Conservation (phyloP, 2,888 invertebrate species). For the Druceiella hillmani region DNA sequence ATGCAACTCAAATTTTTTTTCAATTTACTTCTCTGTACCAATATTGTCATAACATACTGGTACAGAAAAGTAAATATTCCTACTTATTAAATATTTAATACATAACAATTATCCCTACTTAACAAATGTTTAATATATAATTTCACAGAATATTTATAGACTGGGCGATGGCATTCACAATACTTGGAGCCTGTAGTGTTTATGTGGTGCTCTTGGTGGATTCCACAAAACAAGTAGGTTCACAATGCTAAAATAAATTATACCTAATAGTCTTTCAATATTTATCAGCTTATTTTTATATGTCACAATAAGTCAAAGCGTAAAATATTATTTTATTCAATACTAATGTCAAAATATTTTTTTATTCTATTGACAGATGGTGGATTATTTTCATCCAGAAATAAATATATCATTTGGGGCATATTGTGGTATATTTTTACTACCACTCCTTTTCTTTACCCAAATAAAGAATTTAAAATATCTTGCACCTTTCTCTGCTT, state of each 20-base stretch:
- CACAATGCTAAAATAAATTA: conserved; percentile 11
- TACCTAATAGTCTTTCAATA: background rate
- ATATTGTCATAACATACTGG: no score
- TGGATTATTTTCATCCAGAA: conserved; percentile 29
- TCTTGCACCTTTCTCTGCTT: conserved; percentile 82
- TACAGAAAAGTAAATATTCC: no score
- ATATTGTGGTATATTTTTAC: conserved; percentile 40
- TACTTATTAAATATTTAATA: no score
- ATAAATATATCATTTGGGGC: conserved; percentile 30
- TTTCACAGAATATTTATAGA: conserved; percentile 64
- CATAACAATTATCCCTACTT: no score
- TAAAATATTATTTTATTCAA: background rate
- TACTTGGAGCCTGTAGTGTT: conserved; percentile 68
- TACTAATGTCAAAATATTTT: background rate
- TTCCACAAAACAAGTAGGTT: conserved; percentile 60
- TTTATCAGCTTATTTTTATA: conserved; percentile 20
- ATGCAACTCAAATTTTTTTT: no score
- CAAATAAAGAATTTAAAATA: conserved; percentile 71
- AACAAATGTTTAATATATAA: no score
- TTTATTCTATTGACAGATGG: conserved; percentile 32
- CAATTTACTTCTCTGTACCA: no score
- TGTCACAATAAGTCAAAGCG: background rate
- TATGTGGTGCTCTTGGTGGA: conserved; percentile 71
- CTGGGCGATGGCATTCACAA: conserved; percentile 63
- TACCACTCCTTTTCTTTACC: conserved; percentile 40